Conservation (phyloP, 2,797 vertebrate species). For the Poliocrania exsul region DNA sequence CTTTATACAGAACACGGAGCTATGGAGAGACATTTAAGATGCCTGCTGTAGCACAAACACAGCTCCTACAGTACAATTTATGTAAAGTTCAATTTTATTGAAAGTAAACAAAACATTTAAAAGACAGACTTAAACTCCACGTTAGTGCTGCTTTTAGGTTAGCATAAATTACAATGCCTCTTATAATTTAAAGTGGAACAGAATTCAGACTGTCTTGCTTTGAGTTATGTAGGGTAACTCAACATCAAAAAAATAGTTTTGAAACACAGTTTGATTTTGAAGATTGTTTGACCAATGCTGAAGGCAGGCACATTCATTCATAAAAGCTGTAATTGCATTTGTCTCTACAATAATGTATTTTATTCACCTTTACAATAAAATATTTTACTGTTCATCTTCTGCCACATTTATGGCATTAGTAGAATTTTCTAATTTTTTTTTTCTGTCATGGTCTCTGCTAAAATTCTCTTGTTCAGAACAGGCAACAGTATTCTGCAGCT, state of each 20-base stretch:
- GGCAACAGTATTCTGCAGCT: slow-evolving; percentile 10
- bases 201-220: not conserved
- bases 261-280: not conserved
- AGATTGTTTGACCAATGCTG: slow-evolving; percentile 56
- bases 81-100: not conserved
- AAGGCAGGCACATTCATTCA: slow-evolving; percentile 23
- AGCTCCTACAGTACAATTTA: not conserved
- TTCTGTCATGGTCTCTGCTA: not conserved
- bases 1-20: not conserved
- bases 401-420: not conserved
- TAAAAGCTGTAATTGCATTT: slow-evolving; percentile 38
- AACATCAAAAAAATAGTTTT: not conserved
- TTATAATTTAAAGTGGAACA: not conserved
- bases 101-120: not conserved
- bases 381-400: not conserved
- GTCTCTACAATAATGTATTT: slow-evolving; percentile 41
- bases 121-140: not conserved
- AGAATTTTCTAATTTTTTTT: not conserved
- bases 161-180: not conserved
- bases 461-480: not conserved
- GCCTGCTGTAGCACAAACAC: not conserved
- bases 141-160: not conserved
- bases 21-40: not conserved
- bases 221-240: not conserved
- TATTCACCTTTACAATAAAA: not conserved